Percentiles rank a stretch among this genome's conserved stretches.
These are phyloP conservation scores for Bucco capensis DNA, from an alignment of 2,113 vertebrate genomes.

Conservation along the genomic window DNA sequence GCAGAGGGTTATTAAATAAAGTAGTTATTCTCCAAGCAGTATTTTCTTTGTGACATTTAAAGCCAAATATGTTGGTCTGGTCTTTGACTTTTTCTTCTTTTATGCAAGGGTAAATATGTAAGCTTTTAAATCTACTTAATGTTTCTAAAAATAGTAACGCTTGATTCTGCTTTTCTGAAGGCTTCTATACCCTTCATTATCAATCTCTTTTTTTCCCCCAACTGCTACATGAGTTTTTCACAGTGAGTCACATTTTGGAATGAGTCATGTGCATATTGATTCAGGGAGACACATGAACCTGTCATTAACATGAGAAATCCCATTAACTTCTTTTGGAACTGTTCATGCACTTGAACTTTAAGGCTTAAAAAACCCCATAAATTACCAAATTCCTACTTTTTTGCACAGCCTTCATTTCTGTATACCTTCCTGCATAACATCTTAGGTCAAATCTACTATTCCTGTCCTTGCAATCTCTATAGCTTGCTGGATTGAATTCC, in stretches of 20 bases:
- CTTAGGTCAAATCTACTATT: neutral
- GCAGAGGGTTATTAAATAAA: neutral
- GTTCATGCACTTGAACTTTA: neutral
- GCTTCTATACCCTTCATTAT: neutral
- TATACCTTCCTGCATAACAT: neutral
- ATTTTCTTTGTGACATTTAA: neutral
- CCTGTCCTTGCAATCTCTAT: neutral
- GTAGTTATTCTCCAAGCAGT: neutral
- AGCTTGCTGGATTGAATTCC: neutral
- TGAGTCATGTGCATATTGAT: slow-evolving; percentile 48
- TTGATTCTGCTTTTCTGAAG: neutral
- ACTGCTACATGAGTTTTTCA: neutral
- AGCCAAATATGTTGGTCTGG: neutral
- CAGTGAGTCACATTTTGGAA: slow-evolving; percentile 41
- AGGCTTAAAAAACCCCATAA: neutral
- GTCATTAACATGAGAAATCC: slow-evolving; percentile 30
- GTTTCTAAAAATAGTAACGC: neutral
- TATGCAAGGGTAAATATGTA: neutral
- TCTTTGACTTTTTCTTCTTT: neutral
- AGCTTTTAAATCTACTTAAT: neutral
- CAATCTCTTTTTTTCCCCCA: slow-evolving; percentile 1
- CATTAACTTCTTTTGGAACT: slow-evolving; percentile 20
- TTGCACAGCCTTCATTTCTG: neutral
- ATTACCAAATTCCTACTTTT: neutral
- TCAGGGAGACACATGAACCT: neutral